phyloP scores from a whole-genome alignment of 2,888 invertebrate genomes.

The Cryptocheilus praepositus region DNA sequence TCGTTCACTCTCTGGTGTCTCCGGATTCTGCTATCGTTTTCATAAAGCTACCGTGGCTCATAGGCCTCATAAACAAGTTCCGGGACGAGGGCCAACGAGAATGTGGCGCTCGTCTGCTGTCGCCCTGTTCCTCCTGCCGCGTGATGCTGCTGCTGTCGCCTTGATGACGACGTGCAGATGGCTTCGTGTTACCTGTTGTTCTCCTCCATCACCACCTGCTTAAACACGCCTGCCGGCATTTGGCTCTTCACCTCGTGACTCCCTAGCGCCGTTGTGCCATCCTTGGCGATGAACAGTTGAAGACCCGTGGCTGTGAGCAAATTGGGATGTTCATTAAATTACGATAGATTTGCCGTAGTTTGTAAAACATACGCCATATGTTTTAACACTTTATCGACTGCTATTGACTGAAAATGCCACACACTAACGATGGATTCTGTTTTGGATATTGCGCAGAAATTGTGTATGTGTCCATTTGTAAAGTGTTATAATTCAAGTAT shows the following conservation, averaged over 20 bases:
- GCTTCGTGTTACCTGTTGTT: conserved; percentile 81
- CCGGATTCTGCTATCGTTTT: not conserved
- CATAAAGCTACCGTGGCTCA: conserved; percentile 66
- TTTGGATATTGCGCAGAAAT: no score
- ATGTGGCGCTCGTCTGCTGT: conserved; percentile 59
- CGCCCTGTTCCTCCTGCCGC: no score
- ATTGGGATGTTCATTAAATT: no score
- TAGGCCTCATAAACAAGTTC: conserved; percentile 70
- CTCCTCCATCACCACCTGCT: conserved; percentile 87
- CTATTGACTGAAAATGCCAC: no score
- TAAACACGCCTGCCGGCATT: conserved; percentile 84
- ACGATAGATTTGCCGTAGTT: no score
- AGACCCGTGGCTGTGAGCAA: conserved; percentile 89
- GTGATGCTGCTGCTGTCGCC: conserved; percentile 63
- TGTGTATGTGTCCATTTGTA: no score
- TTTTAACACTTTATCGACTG: no score
- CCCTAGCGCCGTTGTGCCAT: conserved; percentile 91
- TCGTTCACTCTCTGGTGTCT: conserved; percentile 27
- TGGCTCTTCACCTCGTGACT: conserved; percentile 88
- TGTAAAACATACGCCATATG: no score
- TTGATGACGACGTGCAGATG: conserved; percentile 46
- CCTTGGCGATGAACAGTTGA: conserved; percentile 92
- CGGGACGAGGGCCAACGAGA: conserved; percentile 70
- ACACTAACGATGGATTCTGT: no score
- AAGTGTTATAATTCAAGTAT: no score